Conservation (phyloP, 2,888 invertebrate species). For the Philonicus albiceps region DNA sequence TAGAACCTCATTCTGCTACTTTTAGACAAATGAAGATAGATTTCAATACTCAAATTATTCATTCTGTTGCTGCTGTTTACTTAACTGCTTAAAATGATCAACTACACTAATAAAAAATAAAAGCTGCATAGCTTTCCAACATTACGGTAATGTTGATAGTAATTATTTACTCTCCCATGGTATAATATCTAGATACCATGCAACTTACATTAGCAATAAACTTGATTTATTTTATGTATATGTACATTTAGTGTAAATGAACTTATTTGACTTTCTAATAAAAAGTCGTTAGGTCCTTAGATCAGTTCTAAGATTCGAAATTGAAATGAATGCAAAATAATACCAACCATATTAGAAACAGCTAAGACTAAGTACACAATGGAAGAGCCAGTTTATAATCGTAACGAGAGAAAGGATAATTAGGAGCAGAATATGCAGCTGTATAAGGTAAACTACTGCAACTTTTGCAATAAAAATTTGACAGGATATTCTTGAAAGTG, state of each 20-base stretch:
- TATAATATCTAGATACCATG: not conserved
- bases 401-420: too few species aligned
- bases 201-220: not conserved
- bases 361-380: too few species aligned
- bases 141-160: not conserved
- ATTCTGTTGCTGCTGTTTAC: too few species aligned
- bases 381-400: too few species aligned
- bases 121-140: not conserved
- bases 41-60: not conserved
- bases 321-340: too few species aligned
- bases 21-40: not conserved
- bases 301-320: not conserved
- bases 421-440: too few species aligned
- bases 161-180: not conserved
- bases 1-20: not conserved
- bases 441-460: too few species aligned
- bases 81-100: too few species aligned
- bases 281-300: not conserved
- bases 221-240: not conserved
- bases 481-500: too few species aligned
- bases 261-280: not conserved
- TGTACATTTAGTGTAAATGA: not conserved
- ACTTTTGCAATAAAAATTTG: too few species aligned
- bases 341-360: too few species aligned
- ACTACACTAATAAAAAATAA: not conserved